Base-by-base conservation (phyloP, 92 coral and sea anemone species). In the Palythoa caribaeorum region DNA sequence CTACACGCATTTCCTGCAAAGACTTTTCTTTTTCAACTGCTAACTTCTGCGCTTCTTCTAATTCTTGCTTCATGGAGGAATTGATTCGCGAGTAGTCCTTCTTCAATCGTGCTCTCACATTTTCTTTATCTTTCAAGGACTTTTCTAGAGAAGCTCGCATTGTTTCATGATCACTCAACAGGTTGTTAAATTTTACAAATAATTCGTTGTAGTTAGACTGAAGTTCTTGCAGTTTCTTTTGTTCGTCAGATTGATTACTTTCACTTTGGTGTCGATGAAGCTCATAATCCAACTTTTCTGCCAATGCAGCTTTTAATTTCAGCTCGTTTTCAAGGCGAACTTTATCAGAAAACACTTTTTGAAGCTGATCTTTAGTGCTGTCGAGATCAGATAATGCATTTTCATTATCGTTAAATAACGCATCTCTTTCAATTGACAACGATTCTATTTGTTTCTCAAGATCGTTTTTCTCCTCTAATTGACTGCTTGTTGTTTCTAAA, bases 11-110 rank as follows among this genome's bases (percentile, higher is more conserved):
- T 57, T 87, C 87, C 83, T 94, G 95, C 47, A 95, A 74, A 1
- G 94, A 89, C 85, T 90, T 94, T 76, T 95, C 99, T 70, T 94
- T 94, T 78, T 95, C 96, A 19, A 96, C 78, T 63, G 77, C 87
- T 15, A 95, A 97, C 15, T 90, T 83, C 76, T 92, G 84, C 5
- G 94, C 94, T 51, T 94, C 95, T 71, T 91, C 94, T 9, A 96
- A 85, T 57, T 95, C 94, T 73, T 93, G 88, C 65, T 87, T 90
- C 38, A 96, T 71, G 35, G 92, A 85, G 7, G 92, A 84, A 47
- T 92, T 88, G 15, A 90, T 89, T 62, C 94, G 93, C 21, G 94
- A 87, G 52, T 92, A 93, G 83, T 95, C 98, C 79, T 91, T 94
- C 81, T 91, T 95, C 73, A 91, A 73, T 75, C 94, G 95, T 10